Conservation (phyloP, 1,140 invertebrate genomes). For the Heliconius himera region DNA sequence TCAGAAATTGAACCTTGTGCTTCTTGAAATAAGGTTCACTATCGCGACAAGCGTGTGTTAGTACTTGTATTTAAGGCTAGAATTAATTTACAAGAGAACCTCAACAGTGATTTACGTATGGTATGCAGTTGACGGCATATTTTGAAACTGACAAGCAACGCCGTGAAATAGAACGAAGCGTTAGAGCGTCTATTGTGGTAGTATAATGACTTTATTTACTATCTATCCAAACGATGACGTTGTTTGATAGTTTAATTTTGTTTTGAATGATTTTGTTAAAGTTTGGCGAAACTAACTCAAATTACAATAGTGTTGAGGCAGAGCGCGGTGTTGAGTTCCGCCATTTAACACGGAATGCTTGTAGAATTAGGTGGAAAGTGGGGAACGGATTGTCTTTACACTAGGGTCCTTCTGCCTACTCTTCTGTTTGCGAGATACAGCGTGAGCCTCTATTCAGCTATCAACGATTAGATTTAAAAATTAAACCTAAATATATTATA, state of each 20-base stretch:
- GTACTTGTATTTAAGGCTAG: constrained; percentile 15
- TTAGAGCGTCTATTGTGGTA: neutral
- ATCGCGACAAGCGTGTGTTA: neutral
- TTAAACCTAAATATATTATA: too few relatives aligned
- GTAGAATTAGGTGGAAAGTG: too few relatives aligned
- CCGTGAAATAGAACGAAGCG: constrained; percentile 7
- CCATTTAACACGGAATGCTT: too few relatives aligned
- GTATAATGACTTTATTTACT: constrained; percentile 8
- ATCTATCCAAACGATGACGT: neutral
- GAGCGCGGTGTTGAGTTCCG: too few relatives aligned
- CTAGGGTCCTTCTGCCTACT: too few relatives aligned
- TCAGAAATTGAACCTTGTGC: neutral
- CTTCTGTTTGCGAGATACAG: too few relatives aligned
- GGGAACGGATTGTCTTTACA: too few relatives aligned
- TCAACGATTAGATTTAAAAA: too few relatives aligned
- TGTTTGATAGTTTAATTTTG: neutral
- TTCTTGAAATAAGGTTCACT: neutral
- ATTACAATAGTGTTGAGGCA: too few relatives aligned
- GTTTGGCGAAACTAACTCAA: too few relatives aligned
- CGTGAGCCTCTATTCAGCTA: too few relatives aligned
- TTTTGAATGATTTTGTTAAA: neutral
- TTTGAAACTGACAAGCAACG: constrained; percentile 32
- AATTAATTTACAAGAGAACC: constrained; percentile 34
- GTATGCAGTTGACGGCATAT: constrained; percentile 34
- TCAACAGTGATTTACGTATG: constrained; percentile 33